Evolutionary conservation across 92 coral and sea anemone species (phyloP).

Genomic region (Micromussa lordhowensis): DNA sequence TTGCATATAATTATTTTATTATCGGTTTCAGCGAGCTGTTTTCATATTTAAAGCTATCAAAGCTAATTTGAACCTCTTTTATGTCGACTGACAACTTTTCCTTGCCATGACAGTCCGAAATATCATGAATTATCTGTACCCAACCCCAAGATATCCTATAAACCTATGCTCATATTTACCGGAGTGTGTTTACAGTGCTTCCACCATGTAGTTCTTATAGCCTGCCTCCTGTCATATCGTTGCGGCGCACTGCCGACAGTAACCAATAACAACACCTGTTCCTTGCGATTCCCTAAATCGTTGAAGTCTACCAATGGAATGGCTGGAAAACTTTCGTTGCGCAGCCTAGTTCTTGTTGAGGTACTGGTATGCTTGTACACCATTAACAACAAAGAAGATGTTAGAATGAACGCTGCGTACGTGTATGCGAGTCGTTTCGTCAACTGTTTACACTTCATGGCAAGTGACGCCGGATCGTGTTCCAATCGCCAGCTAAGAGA

Average conservation of each 20-base stretch:
- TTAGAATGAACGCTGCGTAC: not conserved
- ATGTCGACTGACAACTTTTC: too few species aligned
- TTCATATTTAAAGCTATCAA: too few species aligned
- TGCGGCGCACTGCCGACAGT: constrained; percentile 32
- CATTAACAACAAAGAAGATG: not conserved
- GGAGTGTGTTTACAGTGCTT: constrained; percentile 18
- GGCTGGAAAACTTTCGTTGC: not conserved
- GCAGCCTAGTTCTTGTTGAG: not conserved
- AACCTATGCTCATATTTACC: not conserved
- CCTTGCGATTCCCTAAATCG: not conserved
- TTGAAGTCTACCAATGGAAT: constrained; percentile 22
- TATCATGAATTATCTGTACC: not conserved
- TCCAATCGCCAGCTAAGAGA: not conserved
- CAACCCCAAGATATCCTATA: not conserved
- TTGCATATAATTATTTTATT: too few species aligned
- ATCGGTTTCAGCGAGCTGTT: too few species aligned
- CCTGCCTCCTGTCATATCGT: constrained; percentile 54
- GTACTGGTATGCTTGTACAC: not conserved
- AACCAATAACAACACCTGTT: constrained; percentile 15
- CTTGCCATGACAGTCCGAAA: too few species aligned
- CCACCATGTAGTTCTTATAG: constrained; percentile 64
- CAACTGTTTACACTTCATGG: not conserved
- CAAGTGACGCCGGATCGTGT: not conserved
- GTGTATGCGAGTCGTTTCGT: too few species aligned
- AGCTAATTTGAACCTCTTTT: too few species aligned